Conservation (phyloP, 37 sponge, comb jelly and placozoan species). For the Beroe ovata region DNA sequence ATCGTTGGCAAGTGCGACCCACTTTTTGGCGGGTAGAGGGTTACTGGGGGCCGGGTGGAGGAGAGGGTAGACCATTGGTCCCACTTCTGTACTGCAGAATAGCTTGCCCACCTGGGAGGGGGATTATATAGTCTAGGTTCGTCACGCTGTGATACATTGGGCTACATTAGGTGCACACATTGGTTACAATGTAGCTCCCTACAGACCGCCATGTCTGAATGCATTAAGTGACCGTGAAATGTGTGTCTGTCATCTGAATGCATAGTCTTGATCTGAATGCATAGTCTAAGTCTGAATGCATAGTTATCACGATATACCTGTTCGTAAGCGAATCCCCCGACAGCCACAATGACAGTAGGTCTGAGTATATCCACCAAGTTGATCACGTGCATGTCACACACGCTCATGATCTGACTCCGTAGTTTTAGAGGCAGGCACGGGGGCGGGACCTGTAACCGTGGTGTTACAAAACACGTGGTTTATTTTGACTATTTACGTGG, state of each 20-base stretch:
- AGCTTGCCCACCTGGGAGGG: slow-evolving; percentile 32
- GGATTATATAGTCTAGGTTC: no score
- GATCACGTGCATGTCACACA: slow-evolving; percentile 50
- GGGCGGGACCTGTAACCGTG: slow-evolving; percentile 33
- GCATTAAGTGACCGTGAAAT: no score
- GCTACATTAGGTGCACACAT: no score
- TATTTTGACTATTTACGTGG: no score
- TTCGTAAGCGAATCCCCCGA: slow-evolving; percentile 40
- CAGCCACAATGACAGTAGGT: slow-evolving; percentile 14
- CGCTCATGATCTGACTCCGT: neutral
- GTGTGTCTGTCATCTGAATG: no score
- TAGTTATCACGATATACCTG: slow-evolving; percentile 38
- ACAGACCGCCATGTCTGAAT: no score
- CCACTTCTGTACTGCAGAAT: slow-evolving; percentile 59
- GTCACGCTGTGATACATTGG: no score
- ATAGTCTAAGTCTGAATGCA: no score
- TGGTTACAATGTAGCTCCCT: no score
- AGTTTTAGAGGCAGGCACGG: slow-evolving; percentile 18
- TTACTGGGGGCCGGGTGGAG: slow-evolving; percentile 58
- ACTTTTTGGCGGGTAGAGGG: slow-evolving; percentile 8
- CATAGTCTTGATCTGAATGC: no score
- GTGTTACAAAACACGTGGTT: no score
- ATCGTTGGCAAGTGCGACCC: slow-evolving; percentile 22
- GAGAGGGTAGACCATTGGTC: slow-evolving; percentile 52
- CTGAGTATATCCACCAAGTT: slow-evolving; percentile 34